Conservation (phyloP, 2,113 vertebrate genomes). For the Ciconia maguari region DNA sequence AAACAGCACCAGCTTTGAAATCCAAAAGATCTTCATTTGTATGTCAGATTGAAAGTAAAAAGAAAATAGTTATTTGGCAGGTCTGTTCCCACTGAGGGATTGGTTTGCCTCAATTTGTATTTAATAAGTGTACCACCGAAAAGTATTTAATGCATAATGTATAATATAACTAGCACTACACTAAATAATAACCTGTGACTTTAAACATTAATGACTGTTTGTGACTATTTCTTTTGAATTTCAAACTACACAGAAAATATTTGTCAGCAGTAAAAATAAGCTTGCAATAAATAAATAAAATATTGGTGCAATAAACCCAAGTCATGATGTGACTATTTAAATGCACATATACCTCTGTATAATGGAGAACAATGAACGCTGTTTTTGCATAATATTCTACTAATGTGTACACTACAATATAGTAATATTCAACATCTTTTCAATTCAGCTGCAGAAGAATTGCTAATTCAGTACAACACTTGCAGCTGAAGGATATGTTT, state of each 20-base stretch:
- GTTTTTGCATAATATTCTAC: background rate
- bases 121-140: conserved; percentile 41
- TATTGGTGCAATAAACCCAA: conserved; percentile 17
- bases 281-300: conserved; percentile 52
- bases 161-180: conserved; percentile 40
- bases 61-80: conserved; percentile 60
- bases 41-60: conserved; percentile 40
- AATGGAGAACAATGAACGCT: background rate
- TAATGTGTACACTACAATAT: background rate
- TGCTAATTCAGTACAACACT: background rate
- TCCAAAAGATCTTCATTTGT: conserved; percentile 52
- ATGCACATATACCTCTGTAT: conserved; percentile 1
- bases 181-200: conserved; percentile 63
- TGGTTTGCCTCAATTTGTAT: conserved; percentile 62
- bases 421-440: conserved; percentile 15
- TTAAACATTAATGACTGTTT: conserved; percentile 64
- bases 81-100: conserved; percentile 21
- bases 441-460: conserved; percentile 11
- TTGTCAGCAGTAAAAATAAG: conserved; percentile 59
- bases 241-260: conserved; percentile 41
- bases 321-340: conserved; percentile 37
- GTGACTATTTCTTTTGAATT: conserved; percentile 55
- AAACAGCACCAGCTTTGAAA: conserved; percentile 55
- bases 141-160: conserved; percentile 63
- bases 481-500: conserved; percentile 22